Conservation (phyloP, 2,888 invertebrate species). For the Clitarchus hookeri region DNA sequence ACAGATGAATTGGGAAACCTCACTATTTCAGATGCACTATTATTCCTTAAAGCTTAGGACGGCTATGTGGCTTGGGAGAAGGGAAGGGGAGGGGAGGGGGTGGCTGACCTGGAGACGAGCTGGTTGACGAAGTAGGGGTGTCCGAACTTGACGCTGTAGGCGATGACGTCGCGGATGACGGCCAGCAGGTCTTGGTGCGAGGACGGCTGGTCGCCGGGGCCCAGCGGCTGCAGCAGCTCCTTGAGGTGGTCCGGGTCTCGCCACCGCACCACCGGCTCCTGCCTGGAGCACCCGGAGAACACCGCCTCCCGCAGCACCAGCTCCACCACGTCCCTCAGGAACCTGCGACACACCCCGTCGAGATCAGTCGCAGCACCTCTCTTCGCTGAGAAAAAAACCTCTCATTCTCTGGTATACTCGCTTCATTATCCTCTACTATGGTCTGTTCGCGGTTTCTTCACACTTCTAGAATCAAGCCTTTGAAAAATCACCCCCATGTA, state of each 20-base stretch:
- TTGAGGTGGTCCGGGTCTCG: conserved; percentile 57
- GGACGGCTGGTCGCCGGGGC: conserved; percentile 52
- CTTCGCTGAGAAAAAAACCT: too few relatives aligned
- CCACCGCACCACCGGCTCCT: conserved; percentile 59
- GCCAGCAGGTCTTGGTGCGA: conserved; percentile 55
- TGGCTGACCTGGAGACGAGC: conserved; percentile 59
- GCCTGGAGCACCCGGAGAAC: conserved; percentile 52
- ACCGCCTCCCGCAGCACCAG: conserved; percentile 54
- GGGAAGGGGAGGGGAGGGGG: too few relatives aligned
- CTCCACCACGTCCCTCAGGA: conserved; percentile 53
- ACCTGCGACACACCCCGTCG: conserved; percentile 46
- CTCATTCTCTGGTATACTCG: too few relatives aligned
- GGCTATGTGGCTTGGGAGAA: neutral
- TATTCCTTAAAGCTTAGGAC: too few relatives aligned
- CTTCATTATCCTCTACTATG: too few relatives aligned
- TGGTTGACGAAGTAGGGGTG: conserved; percentile 64
- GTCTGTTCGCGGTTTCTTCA: too few relatives aligned
- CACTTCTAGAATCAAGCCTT: too few relatives aligned
- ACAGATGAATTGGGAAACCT: too few relatives aligned
- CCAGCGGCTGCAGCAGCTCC: conserved; percentile 53
- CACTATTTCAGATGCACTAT: too few relatives aligned
- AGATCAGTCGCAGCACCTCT: too few relatives aligned
- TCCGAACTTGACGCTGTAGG: conserved; percentile 63
- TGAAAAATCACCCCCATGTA: too few relatives aligned
- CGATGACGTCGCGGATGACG: conserved; percentile 56